Evolutionary conservation across 1,140 invertebrate species (phyloP).

Genomic region (Mycetomoellerius zeteki): DNA sequence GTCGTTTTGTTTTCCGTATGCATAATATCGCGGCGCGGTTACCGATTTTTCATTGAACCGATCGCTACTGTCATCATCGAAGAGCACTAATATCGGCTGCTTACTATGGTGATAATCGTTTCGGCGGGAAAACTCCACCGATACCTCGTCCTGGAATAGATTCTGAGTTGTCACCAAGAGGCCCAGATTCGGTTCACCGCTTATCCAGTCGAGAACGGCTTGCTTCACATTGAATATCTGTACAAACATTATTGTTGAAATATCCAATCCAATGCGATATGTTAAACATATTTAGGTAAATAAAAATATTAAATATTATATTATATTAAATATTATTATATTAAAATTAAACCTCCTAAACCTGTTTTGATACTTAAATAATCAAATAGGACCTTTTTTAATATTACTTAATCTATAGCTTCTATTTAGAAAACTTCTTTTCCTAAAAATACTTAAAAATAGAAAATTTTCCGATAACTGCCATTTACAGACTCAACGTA

Average conservation of each 20-base stretch:
- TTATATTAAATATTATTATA: too few species aligned
- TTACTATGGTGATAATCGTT: slow-evolving; percentile 77
- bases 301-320: too few species aligned
- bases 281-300: neutral
- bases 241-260: neutral
- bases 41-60: slow-evolving; percentile 37
- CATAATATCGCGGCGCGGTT: slow-evolving; percentile 51
- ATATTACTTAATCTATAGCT: too few species aligned
- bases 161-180: slow-evolving; percentile 81
- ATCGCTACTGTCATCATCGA: slow-evolving; percentile 77
- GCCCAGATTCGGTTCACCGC: slow-evolving; percentile 80
- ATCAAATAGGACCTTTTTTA: too few species aligned
- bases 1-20: slow-evolving; percentile 50
- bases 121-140: slow-evolving; percentile 78
- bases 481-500: too few species aligned
- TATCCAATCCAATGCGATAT: neutral
- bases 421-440: too few species aligned
- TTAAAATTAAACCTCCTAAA: too few species aligned
- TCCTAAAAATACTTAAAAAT: too few species aligned
- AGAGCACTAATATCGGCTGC: slow-evolving; percentile 83
- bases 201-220: slow-evolving; percentile 80
- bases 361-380: too few species aligned
- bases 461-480: too few species aligned
- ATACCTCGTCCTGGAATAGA: slow-evolving; percentile 75
- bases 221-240: slow-evolving; percentile 84